A percentile compares a stretch with the other conserved stretches of the same genome.
These are phyloP conservation scores for Danaus melanippus DNA, from an alignment of 1,140 invertebrate genomes.

Conservation along the genomic window DNA sequence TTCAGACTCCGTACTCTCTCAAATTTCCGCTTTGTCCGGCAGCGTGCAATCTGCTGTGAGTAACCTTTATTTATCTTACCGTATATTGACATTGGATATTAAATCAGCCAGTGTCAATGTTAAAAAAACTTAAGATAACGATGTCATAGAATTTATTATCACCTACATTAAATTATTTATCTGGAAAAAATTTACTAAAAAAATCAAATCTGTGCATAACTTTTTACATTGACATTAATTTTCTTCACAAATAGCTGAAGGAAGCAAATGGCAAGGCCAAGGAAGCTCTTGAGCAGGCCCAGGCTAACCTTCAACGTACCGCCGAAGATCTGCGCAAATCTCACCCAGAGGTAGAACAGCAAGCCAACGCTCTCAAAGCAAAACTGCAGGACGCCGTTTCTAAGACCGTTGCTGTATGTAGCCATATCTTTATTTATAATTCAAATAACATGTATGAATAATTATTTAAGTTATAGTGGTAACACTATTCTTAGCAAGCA, in stretches of 20 bases:
- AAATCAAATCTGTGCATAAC: no score
- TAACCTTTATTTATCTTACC: conserved; percentile 5
- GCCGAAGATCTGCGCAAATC: conserved; percentile 43
- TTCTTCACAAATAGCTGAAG: conserved; percentile 24
- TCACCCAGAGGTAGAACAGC: conserved; percentile 58
- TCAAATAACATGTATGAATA: not conserved
- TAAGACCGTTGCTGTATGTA: conserved; percentile 25
- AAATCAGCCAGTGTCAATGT: no score
- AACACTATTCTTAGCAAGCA: no score
- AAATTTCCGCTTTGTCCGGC: conserved; percentile 42
- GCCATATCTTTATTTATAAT: not conserved
- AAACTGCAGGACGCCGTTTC: conserved; percentile 45
- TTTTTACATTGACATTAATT: no score
- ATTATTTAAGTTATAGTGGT: no score
- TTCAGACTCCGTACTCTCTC: conserved; percentile 46
- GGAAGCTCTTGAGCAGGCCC: conserved; percentile 41
- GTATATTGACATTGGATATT: no score
- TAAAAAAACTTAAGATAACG: no score
- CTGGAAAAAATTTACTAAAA: no score
- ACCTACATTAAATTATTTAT: no score
- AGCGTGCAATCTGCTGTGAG: conserved; percentile 47
- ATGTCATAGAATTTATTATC: no score
- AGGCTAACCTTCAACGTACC: conserved; percentile 36
- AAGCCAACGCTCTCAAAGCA: conserved; percentile 37
- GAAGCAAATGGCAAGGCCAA: conserved; percentile 62